Evolutionary conservation across 2,797 vertebrate species (phyloP), one percentile per base, ranked within the genome.

Genomic region (Cyprinodon diabolis): DNA sequence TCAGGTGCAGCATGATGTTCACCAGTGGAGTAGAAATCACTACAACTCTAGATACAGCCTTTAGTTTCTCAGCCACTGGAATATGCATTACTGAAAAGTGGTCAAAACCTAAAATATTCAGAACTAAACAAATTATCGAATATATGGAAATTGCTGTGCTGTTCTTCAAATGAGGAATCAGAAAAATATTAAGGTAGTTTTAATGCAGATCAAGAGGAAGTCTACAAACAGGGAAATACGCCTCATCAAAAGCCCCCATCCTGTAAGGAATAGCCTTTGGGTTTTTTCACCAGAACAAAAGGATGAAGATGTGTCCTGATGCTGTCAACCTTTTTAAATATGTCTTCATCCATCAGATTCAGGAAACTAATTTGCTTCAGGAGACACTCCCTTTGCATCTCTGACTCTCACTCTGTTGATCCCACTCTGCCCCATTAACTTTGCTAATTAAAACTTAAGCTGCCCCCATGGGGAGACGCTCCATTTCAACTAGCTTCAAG

Each of bases 361-460:
- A 75, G 40, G 4, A 47, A 56, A 68, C 80, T 84, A 51, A 81
- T 79, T 71, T 78, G 60, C 72, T 71, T 83, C 79, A 79, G 54
- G 43, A 81, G 78, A 77, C 52, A 67, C 73, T 67, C 76, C 55
- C 23, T 78, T 58, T 68, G 63, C 21, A 73, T 83, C 13, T 65
- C 54, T 69, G 73, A 78, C 70, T 78, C 72, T 69, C 56, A 54
- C 58, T 74, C 65, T 71, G 77, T 80, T 79, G 75, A 85, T 89
- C 80, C 69, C 60, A 82, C 76, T 67, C 82, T 77, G 74, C 74
- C 80, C 83, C 83, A 88, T 90, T 90, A 91, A 92, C 71, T 84
- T 83, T 63, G 84, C 85, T 89, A 92, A 92, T 93, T 93, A 89
- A 91, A 90, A 89, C 67, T 67, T 80, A 81, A 86, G 74, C 52